A percentile compares a stretch with the other conserved stretches of the same genome.
phyloP scores from a whole-genome alignment of 53 echinoderm and acorn worm species.

The Holothuria scabra region DNA sequence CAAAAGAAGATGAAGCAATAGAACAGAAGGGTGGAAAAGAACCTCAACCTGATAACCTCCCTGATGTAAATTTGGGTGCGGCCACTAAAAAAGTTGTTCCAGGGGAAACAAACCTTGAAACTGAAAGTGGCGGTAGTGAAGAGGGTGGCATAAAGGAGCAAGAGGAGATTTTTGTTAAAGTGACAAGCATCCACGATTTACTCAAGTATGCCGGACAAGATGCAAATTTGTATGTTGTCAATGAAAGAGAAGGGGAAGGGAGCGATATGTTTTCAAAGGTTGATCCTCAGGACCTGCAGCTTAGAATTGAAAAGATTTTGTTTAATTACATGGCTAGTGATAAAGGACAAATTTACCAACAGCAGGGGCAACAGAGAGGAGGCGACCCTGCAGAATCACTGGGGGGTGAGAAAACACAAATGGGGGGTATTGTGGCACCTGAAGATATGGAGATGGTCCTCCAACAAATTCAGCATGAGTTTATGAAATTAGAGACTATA shows the following conservation, averaged over 20 bases:
- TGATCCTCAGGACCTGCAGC: conserved; percentile 56
- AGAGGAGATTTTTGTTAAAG: neutral
- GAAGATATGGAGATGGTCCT: conserved; percentile 51
- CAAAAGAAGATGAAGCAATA: conserved; percentile 4
- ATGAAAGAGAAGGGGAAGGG: conserved; percentile 31
- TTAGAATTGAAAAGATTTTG: conserved; percentile 60
- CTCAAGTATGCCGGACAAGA: conserved; percentile 11
- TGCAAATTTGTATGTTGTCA: conserved; percentile 4
- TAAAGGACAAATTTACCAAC: conserved; percentile 66
- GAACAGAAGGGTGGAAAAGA: neutral
- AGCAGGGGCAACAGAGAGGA: conserved; percentile 43
- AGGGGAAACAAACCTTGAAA: conserved; percentile 37
- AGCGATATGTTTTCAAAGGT: conserved; percentile 51
- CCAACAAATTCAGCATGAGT: conserved; percentile 66
- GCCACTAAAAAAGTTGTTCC: conserved; percentile 7
- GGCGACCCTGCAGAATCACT: conserved; percentile 51
- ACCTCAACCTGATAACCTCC: neutral
- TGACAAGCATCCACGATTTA: neutral
- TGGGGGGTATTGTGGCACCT: conserved; percentile 31
- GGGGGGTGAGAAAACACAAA: conserved; percentile 45
- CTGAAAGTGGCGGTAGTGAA: neutral
- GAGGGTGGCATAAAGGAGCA: neutral
- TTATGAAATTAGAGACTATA: conserved; percentile 71
- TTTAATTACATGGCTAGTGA: conserved; percentile 70
- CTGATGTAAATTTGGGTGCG: neutral